phyloP scores from a whole-genome alignment of 2,113 vertebrate species.

The Cervus canadensis region DNA sequence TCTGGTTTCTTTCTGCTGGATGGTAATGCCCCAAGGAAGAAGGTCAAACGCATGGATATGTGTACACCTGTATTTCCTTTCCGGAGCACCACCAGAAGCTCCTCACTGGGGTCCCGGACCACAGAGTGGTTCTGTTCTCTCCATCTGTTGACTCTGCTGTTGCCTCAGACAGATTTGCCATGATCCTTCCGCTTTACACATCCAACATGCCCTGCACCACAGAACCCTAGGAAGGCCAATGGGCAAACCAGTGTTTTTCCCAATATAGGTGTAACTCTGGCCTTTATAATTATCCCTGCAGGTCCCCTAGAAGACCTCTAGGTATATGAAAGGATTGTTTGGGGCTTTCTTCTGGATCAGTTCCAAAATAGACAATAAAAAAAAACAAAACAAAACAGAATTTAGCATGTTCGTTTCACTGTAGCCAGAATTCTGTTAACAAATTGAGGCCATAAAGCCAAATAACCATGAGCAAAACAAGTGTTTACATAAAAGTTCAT shows the following conservation, averaged over 20 bases:
- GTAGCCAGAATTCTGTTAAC: background rate
- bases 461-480: background rate
- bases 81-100: slow-evolving; percentile 83
- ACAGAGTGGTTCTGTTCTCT: slow-evolving; percentile 85
- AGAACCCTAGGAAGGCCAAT: slow-evolving; percentile 82
- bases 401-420: background rate
- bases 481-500: background rate
- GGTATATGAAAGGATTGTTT: background rate
- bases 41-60: slow-evolving; percentile 84
- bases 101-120: slow-evolving; percentile 85
- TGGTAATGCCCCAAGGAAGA: slow-evolving; percentile 76
- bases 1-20: background rate
- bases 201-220: slow-evolving; percentile 73
- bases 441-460: background rate
- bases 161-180: slow-evolving; percentile 86
- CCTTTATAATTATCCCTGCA: accelerated
- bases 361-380: background rate
- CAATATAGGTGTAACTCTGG: slow-evolving; percentile 63
- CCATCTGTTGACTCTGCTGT: slow-evolving; percentile 79
- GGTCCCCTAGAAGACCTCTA: background rate
- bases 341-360: background rate
- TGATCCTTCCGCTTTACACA: slow-evolving; percentile 80
- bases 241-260: slow-evolving; percentile 86
- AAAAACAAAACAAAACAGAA: background rate
- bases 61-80: slow-evolving; percentile 74